Evolutionary conservation across 30 jellyfish, hydroid and myxozoan genomes (phyloP), one percentile per base, ranked within the genome.

Genomic region (Catostylus mosaicus): DNA sequence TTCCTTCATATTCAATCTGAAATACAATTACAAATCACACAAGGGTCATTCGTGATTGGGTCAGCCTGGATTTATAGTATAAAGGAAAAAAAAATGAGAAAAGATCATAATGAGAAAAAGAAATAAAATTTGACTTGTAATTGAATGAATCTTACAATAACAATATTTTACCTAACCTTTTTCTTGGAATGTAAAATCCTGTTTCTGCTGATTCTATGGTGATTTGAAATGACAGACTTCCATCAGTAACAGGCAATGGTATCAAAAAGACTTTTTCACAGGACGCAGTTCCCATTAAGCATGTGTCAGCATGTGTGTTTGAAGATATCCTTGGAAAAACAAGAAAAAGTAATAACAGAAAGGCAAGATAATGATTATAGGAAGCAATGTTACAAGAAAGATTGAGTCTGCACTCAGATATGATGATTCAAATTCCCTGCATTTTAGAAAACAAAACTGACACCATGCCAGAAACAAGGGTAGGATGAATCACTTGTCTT

Each of bases 221-320:
- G 3, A 67, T 34, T 23, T 45, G 26, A 20, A 67, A 16, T n/a
- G 91, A 81, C 0, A 52, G 22, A 5, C 64, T 52, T 30, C 32
- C 43, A 32, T 32, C 16, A 22, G 76, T 29, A 27, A 81, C 3
- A 27, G 73, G 73, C 16, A 81, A 31, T 3, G 91, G 91, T 37
- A 80, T 71, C 14, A 67, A n/a, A 34, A 37, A 81, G 23, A 81
- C 74, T 22, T 29, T 37, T 32, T 81, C 84, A 48, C 91, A 81
- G 34, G 52, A 77, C 52, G 37, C 48, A 6, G 89, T 79, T 29
- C 74, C 74, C 22, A 34, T 2, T 35, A 79, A n/a, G 40, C 89
- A 79, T 12, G 18, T 33, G 50, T 18, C 31, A 9, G 27, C 64
- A 1, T 20, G 26, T 31, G 16, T 12, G 22, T 48, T 32, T 52